Conservation (phyloP, 1,140 invertebrate genomes). For the Lasioglossum albipes region DNA sequence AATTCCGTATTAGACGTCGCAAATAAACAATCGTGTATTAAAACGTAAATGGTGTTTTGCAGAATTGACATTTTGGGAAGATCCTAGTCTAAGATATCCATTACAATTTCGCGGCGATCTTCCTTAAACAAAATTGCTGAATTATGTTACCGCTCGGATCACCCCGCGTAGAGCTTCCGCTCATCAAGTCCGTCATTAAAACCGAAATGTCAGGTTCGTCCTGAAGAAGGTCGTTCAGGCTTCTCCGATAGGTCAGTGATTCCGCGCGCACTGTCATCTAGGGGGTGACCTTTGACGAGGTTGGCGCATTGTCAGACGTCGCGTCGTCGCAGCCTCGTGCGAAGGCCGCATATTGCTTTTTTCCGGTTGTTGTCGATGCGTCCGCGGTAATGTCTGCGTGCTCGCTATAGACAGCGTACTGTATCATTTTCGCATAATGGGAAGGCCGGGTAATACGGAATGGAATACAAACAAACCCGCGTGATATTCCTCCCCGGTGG, state of each 20-base stretch:
- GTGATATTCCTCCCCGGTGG: slow-evolving; percentile 42
- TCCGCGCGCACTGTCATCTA: too few relatives aligned
- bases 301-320: not conserved
- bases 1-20: too few relatives aligned
- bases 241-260: slow-evolving; percentile 14
- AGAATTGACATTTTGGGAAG: too few relatives aligned
- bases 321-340: slow-evolving; percentile 4
- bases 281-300: not conserved
- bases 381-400: slow-evolving; percentile 8
- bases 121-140: too few relatives aligned
- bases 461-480: slow-evolving; percentile 49
- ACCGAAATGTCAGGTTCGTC: slow-evolving; percentile 21
- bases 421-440: slow-evolving; percentile 47
- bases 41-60: too few relatives aligned
- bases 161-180: too few relatives aligned
- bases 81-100: too few relatives aligned
- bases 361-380: slow-evolving; percentile 19
- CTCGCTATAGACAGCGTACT: slow-evolving; percentile 26
- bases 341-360: not conserved
- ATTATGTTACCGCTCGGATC: too few relatives aligned
- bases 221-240: not conserved
- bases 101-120: too few relatives aligned
- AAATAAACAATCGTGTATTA: too few relatives aligned
- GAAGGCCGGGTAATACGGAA: slow-evolving; percentile 44
- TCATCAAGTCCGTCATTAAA: not conserved